Conservation (phyloP, 2,113 vertebrate species). For the Macrotus californicus region DNA sequence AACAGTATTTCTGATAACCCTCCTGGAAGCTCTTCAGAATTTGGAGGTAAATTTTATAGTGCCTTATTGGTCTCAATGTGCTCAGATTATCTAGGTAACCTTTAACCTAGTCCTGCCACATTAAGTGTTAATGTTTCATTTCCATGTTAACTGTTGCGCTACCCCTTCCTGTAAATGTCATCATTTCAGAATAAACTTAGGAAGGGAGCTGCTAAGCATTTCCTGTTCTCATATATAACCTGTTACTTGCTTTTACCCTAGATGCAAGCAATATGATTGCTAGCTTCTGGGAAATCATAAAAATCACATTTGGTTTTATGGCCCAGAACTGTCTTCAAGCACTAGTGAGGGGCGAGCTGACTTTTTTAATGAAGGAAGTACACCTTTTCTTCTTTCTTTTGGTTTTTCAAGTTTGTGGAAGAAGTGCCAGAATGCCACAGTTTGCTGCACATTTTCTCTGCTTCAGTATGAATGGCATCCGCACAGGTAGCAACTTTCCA, state of each 20-base stretch:
- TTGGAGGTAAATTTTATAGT: constrained; percentile 54
- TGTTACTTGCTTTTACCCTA: constrained; percentile 69
- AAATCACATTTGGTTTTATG: constrained; percentile 65
- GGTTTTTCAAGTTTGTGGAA: constrained; percentile 48
- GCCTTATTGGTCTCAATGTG: constrained; percentile 5
- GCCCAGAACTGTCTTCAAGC: constrained; percentile 52
- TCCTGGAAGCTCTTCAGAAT: constrained; percentile 38
- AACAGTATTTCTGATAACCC: constrained; percentile 23
- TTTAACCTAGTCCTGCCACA: constrained; percentile 63
- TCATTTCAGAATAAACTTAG: constrained; percentile 56
- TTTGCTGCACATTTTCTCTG: background rate
- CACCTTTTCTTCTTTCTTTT: constrained; percentile 23
- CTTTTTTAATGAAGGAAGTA: background rate
- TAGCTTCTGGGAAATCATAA: constrained; percentile 71
- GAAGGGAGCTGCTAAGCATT: constrained; percentile 56
- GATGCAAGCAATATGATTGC: constrained; percentile 45
- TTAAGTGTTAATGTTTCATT: constrained; percentile 74
- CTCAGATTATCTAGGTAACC: constrained; percentile 59
- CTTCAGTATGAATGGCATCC: constrained; percentile 8
- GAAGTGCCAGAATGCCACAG: constrained; percentile 57
- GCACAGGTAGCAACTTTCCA: constrained; percentile 60
- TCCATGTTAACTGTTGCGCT: constrained; percentile 53
- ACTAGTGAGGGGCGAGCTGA: background rate
- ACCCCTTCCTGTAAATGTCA: constrained; percentile 51
- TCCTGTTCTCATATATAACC: constrained; percentile 59